Base-by-base conservation (phyloP, 2,888 invertebrate species). In the Philereme transversata region DNA sequence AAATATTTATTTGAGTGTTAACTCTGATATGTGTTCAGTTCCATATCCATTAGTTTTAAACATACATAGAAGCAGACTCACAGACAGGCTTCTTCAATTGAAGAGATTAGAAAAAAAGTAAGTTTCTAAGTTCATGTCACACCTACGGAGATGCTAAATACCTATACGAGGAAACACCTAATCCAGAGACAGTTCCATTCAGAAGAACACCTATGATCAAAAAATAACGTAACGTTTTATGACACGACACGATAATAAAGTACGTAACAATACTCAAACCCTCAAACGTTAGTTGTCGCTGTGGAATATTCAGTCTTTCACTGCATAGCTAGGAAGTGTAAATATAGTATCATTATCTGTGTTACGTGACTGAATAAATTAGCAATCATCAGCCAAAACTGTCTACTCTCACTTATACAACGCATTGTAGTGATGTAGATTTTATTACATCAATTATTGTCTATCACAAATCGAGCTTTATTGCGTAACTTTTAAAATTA, bases 331-430 rank as follows among this genome's bases (percentile, higher is more conserved):
- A 63, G 55, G 51, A 52, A 56, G 45, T 56, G 48, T 57, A 45
- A 51, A 45, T 51, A 56, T 45, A 46, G 10, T 49, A 52, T 41
- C 34, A 59, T 52, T 43, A 57, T 44, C 36, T 43, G 44, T 8
- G 57, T 59, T 38, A 56, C 56, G 52, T 49, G 10, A 51, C 47
- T n/a, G 60, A 43, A 60, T 63, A 63, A 53, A 63, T 63, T 63
- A 56, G 56, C 63, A 57, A 63, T 63, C 53, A 63, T 47, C 55
- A 9, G 36, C 49, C 50, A 46, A 63, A 63, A 57, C 49, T 55
- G 51, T 40, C 43, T 47, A 46, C 52, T 63, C 55, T 59, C 45
- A 52, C 58, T 48, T 5, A 45, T 58, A 59, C 6, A 4, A 51
- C 33, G 48, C 44, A 47, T 40, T 41, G 55, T 35, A 55, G 43